phyloP scores from a whole-genome alignment of 2,113 vertebrate genomes.

The Aegotheles bennettii region DNA sequence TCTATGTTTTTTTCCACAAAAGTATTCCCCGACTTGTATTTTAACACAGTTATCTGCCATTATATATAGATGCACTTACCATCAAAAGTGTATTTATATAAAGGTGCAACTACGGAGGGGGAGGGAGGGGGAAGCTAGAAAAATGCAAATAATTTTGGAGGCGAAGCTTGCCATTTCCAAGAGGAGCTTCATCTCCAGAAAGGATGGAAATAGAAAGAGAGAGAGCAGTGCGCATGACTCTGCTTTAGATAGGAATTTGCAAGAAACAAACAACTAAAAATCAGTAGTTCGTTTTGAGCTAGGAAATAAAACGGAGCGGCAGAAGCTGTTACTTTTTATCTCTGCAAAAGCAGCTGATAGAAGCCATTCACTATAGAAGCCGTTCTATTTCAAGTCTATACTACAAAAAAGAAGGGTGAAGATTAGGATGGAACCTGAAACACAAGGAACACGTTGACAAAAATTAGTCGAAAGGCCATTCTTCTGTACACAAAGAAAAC shows the following conservation, averaged over 20 bases:
- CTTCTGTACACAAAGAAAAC: neutral
- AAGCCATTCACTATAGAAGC: neutral
- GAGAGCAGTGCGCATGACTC: neutral
- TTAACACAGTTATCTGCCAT: neutral
- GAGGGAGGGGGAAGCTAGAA: fast-evolving
- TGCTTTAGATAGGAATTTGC: neutral
- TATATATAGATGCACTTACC: neutral
- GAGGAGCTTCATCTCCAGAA: neutral
- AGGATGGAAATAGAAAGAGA: neutral
- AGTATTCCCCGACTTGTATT: neutral
- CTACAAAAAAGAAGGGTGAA: neutral
- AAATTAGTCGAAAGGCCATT: neutral
- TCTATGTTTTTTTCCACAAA: neutral
- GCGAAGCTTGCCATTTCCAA: neutral
- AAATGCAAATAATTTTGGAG: neutral
- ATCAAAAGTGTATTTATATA: neutral
- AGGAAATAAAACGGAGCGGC: neutral
- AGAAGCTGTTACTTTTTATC: neutral
- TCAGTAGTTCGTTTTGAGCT: neutral
- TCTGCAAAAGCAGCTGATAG: neutral
- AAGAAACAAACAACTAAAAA: neutral
- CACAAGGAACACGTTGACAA: neutral
- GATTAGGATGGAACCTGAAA: neutral
- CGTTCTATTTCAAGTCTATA: neutral
- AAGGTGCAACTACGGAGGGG: neutral